Evolutionary conservation across 2,113 vertebrate genomes (phyloP).

Genomic region (Halichoerus grypus): DNA sequence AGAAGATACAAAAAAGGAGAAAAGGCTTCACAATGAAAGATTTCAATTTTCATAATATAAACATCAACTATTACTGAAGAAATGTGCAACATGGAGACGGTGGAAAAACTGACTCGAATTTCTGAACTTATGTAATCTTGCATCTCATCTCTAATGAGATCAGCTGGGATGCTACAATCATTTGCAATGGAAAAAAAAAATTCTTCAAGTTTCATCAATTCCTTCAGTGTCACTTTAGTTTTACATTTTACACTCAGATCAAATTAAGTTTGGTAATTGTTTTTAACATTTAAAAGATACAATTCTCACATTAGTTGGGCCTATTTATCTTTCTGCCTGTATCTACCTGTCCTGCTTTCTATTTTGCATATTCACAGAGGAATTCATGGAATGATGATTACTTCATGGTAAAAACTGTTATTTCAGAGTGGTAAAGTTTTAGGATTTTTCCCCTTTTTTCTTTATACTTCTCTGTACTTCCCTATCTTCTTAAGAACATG

Average conservation of each 20-base stretch:
- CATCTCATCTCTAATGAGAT: neutral
- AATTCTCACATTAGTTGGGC: neutral
- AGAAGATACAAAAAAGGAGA: neutral
- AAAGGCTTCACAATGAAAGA: neutral
- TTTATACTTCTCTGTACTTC: neutral
- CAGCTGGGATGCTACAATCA: neutral
- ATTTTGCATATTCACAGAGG: neutral
- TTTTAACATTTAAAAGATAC: neutral
- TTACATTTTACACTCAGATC: neutral
- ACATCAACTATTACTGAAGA: neutral
- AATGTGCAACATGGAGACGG: neutral
- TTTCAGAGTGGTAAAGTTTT: neutral
- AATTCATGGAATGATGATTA: neutral
- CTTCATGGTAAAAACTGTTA: neutral
- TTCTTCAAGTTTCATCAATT: neutral
- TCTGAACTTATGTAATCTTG: neutral
- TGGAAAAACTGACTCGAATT: neutral
- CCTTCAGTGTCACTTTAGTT: neutral
- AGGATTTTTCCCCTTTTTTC: neutral
- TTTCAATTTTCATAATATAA: neutral
- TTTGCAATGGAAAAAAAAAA: neutral
- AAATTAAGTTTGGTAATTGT: constrained; percentile 23
- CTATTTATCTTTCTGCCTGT: neutral
- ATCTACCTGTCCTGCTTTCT: neutral
- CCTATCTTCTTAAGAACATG: neutral